Base-by-base conservation (phyloP, 2,888 invertebrate species). In the Nemotelus nigrinus region DNA sequence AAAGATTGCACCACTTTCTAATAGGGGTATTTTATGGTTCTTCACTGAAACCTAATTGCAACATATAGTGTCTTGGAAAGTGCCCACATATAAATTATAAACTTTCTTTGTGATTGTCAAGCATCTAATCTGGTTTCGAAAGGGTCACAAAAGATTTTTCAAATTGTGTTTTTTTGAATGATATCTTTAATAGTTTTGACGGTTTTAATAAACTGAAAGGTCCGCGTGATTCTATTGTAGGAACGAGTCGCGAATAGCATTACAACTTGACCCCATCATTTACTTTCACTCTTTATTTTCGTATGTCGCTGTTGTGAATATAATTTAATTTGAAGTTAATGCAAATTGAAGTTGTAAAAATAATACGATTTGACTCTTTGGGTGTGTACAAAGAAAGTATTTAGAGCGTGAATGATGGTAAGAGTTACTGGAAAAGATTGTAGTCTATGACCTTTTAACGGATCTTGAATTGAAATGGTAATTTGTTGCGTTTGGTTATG, bases 181-280 rank as follows among this genome's bases (percentile, higher is more conserved):
- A 7, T 67, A 25, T 67, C 47, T 8, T 5, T 48, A 48, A 67
- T n/a, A 6, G 7, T 41, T 41, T 70, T 70, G 55, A 70, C 55
- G 50, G 70, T 43, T 55, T 70, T 70, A 53, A 70, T 70, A 70
- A 44, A 70, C 43, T 70, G 10, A 10, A 74, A 39, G 74, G 10
- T 58, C 60, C 63, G 50, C 60, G 50, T 48, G 50, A 63, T 63
- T 39, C 58, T 45, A n/a, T 25, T 57, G 53, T 43, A 10, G 0
- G 45, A n/a, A 74, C 60, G 5, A 63, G 25, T 25, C 25, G 25
- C 25, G 63, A n/a, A 63, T 63, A 60, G 41, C 63, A 43, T 41
- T 44, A 72, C 57, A 72, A 72, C 60, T 72, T 72, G 60, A 74
- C 60, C 60, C 74, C 50, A 60, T 74, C 60, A 74, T 63, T 74